phyloP scores from a whole-genome alignment of 2,888 invertebrate genomes.

The Oligia strigilis region DNA sequence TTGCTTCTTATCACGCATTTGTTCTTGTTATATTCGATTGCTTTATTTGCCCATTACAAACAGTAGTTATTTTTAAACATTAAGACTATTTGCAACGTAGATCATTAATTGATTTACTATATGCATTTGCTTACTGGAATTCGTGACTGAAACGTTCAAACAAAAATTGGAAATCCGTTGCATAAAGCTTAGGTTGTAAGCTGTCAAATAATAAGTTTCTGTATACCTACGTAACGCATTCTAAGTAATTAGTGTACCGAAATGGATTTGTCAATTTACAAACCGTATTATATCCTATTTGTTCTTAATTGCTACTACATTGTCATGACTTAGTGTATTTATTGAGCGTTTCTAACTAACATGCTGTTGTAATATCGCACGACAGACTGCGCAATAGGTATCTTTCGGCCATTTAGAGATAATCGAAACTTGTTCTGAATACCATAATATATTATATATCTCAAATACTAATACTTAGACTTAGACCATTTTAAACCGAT shows the following conservation, averaged over 20 bases:
- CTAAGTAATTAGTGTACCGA: constrained; percentile 51
- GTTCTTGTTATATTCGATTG: constrained; percentile 24
- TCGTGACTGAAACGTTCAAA: constrained; percentile 16
- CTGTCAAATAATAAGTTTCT: constrained; percentile 32
- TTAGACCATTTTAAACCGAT: constrained; percentile 2
- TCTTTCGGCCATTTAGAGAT: constrained; percentile 68
- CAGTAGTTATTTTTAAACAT: constrained; percentile 9
- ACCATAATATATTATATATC: constrained; percentile 48
- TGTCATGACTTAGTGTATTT: constrained; percentile 70
- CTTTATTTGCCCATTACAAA: constrained; percentile 23
- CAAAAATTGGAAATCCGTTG: constrained; percentile 6
- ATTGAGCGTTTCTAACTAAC: constrained; percentile 74
- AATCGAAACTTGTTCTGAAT: constrained; percentile 70
- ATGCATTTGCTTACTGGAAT: constrained; percentile 7
- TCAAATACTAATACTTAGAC: constrained; percentile 35
- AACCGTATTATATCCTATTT: constrained; percentile 58
- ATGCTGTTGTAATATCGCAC: constrained; percentile 67
- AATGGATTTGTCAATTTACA: constrained; percentile 54
- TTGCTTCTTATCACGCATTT: constrained; percentile 48
- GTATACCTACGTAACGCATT: constrained; percentile 17
- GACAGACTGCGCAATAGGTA: constrained; percentile 65
- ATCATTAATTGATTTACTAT: constrained; percentile 12
- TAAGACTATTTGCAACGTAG: neutral
- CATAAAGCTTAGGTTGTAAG: neutral
- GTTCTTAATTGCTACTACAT: constrained; percentile 71